These are phyloP conservation scores for Spisula solida DNA, from an alignment of 2,888 invertebrate species.

Conservation along the genomic window DNA sequence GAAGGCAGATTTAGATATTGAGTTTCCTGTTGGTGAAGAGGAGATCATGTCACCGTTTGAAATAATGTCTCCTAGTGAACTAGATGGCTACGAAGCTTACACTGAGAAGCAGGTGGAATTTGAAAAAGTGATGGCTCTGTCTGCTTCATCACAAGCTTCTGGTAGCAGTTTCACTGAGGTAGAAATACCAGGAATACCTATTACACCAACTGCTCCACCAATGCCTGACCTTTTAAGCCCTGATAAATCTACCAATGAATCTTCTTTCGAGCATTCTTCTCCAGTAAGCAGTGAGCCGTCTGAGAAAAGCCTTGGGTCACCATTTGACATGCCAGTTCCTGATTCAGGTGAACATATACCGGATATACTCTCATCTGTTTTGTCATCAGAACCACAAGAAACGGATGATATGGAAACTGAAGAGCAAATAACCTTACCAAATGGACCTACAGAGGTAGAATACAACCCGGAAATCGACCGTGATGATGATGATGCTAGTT, in stretches of 20 bases:
- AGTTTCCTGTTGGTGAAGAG: conserved; percentile 58
- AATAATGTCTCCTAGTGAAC: conserved; percentile 81
- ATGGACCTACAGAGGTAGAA: conserved; percentile 89
- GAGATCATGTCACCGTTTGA: conserved; percentile 85
- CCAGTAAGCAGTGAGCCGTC: conserved; percentile 83
- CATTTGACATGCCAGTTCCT: conserved; percentile 67
- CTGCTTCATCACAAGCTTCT: conserved; percentile 38
- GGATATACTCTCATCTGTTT: conserved; percentile 45
- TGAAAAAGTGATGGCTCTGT: conserved; percentile 43
- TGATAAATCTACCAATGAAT: conserved; percentile 74
- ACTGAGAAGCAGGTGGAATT: conserved; percentile 59
- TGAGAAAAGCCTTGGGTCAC: conserved; percentile 75
- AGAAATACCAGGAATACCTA: conserved; percentile 42
- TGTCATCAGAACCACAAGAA: conserved; percentile 34
- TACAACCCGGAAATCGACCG: conserved; percentile 88
- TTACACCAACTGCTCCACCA: conserved; percentile 60
- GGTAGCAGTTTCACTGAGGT: conserved; percentile 69
- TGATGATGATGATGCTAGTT: conserved; percentile 67
- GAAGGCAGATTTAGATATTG: conserved; percentile 41
- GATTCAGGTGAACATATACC: conserved; percentile 47
- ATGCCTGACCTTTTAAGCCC: conserved; percentile 68
- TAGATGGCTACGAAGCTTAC: conserved; percentile 76
- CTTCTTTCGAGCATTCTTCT: conserved; percentile 83
- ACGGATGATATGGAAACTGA: conserved; percentile 44
- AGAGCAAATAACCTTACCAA: conserved; percentile 75